Base-by-base conservation (phyloP, 2,888 invertebrate genomes). In the Conchocele bisecta region DNA sequence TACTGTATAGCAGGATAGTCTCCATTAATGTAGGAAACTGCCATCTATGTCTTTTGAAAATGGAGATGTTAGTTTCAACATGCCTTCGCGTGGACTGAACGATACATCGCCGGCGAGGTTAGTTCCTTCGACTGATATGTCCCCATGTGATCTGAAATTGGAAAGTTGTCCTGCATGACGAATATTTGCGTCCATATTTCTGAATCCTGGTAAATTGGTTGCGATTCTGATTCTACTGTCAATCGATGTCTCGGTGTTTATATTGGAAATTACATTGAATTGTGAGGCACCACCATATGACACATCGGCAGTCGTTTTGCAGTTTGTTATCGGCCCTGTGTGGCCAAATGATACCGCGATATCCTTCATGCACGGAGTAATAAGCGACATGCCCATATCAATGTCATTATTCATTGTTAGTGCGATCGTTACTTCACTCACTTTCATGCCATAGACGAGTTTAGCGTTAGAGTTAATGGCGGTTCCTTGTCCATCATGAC, bases 241-340 rank as follows among this genome's bases (percentile, higher is more conserved):
- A n/a, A n/a, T n/a, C n/a, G n/a, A n/a, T n/a, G n/a, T n/a, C n/a
- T n/a, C n/a, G n/a, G n/a, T n/a, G n/a, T n/a, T n/a, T n/a, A n/a
- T n/a, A n/a, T n/a, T n/a, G 5, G 51, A 51, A 22, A 33, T 31
- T 35, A 17, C 17, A 35, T 51, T 51, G 3, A 51, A 17, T 20
- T 51, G 31, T 13, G 51, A 17, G 9, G 31, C 51, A 33, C 51
- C 51, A n/a, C 20, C 33, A 11, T 26, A 51, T 3, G 15, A 2
- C 20, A 33, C 31, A 3, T 51, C 42, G 17, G 24, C 42, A 41
- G 46, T 58, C n/a, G 42, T 58, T 33, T 58, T 64, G 17, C 72
- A 77, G 44, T 71, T 64, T 17, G 39, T 26, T 2, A 74, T 9
- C 7, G 56, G 20, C 28, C 77, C 77, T 39, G 63, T 51, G 20